Evolutionary conservation across 2,797 vertebrate species (phyloP).

Genomic region (Erethizon dorsatum): DNA sequence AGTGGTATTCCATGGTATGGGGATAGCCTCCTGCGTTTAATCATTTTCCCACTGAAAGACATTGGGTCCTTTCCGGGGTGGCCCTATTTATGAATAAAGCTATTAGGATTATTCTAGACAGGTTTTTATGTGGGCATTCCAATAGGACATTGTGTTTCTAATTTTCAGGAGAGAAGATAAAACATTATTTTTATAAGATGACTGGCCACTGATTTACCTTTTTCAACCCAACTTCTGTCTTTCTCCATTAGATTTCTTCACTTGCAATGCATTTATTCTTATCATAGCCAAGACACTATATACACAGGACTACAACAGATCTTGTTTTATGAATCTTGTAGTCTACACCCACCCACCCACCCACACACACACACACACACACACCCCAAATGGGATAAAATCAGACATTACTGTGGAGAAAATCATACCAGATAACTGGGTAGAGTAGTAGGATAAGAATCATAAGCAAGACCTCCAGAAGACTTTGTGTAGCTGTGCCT

Average conservation of each 20-base stretch:
- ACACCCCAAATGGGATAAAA: not conserved
- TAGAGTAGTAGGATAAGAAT: not conserved
- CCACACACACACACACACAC: not conserved
- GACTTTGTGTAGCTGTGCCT: accelerated
- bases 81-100: not conserved
- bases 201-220: not conserved
- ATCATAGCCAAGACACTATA: not conserved
- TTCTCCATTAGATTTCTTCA: not conserved
- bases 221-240: no score
- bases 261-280: not conserved
- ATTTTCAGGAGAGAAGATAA: not conserved
- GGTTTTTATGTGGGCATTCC: not conserved
- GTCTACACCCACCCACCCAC: not conserved
- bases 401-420: not conserved
- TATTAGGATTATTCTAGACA: not conserved
- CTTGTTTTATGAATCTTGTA: not conserved
- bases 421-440: not conserved
- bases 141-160: not conserved
- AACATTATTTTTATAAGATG: not conserved
- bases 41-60: no score
- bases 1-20: not conserved
- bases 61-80: not conserved
- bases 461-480: not conserved
- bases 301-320: not conserved
- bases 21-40: no score